Evolutionary conservation across 2,888 invertebrate species (phyloP).

Genomic region (Furcula furcula): DNA sequence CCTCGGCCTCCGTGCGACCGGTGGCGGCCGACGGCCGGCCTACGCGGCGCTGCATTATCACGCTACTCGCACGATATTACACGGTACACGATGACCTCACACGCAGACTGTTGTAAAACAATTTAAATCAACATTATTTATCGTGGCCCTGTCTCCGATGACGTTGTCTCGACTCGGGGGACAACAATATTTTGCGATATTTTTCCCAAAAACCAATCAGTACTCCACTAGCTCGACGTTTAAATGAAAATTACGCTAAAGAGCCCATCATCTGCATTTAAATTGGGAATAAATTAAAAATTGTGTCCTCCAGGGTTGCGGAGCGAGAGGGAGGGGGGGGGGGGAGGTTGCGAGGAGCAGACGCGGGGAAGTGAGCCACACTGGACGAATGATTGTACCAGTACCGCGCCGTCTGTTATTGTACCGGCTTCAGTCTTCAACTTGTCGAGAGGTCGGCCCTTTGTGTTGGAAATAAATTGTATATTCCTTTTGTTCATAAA

Average conservation of each 20-base stretch:
- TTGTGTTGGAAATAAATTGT: not conserved
- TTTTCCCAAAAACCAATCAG: slow-evolving; percentile 1
- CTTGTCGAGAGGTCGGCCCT: not conserved
- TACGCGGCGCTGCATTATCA: no score
- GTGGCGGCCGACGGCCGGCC: no score
- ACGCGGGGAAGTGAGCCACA: not conserved
- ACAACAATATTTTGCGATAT: not conserved
- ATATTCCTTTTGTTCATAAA: not conserved
- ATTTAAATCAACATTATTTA: not conserved
- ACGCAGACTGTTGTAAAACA: not conserved
- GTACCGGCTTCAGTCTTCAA: not conserved
- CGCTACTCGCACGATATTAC: no score
- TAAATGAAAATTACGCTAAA: slow-evolving; percentile 1
- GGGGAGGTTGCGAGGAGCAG: not conserved
- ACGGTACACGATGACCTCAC: no score
- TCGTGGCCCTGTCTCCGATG: not conserved
- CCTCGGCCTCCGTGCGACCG: no score
- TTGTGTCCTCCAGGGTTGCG: not conserved
- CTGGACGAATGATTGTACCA: not conserved
- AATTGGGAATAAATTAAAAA: slow-evolving; percentile 1
- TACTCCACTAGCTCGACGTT: not conserved
- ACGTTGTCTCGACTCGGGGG: not conserved
- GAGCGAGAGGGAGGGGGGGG: slow-evolving; percentile 3
- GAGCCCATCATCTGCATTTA: not conserved
- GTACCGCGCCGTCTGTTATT: not conserved